Evolutionary conservation across 2,888 invertebrate genomes (phyloP).

Genomic region (Ectropis crepuscularia): DNA sequence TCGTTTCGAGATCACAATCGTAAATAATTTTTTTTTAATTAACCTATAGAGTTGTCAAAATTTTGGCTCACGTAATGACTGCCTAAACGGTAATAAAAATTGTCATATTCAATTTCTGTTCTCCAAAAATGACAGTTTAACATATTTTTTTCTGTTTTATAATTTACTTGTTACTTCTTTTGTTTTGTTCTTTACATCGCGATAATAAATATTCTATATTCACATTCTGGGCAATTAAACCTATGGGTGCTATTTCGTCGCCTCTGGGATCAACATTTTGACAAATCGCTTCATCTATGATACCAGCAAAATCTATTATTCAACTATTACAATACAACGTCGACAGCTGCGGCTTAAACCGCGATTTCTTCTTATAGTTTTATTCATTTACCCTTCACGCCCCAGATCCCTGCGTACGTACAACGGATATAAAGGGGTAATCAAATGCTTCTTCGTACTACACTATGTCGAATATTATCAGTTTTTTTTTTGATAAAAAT

Average conservation of each 20-base stretch:
- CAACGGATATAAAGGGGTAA: constrained; percentile 12
- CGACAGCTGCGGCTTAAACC: constrained; percentile 71
- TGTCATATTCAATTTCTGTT: no score
- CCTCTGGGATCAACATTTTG: constrained; percentile 32
- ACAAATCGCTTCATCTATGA: constrained; percentile 11
- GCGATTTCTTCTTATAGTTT: constrained; percentile 69
- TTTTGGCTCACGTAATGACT: no score
- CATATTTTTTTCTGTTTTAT: no score
- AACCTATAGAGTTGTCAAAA: no score
- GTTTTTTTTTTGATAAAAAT: no score
- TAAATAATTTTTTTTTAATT: no score
- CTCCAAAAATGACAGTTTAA: no score
- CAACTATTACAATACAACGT: constrained; percentile 10
- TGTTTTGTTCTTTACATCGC: no score
- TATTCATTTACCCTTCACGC: constrained; percentile 83
- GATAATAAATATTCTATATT: no score
- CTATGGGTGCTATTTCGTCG: not conserved
- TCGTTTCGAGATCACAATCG: no score
- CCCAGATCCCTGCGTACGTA: constrained; percentile 61
- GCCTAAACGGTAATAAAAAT: no score
- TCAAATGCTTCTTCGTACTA: not conserved
- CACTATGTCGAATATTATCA: not conserved
- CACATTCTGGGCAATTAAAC: not conserved
- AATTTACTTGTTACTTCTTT: no score
- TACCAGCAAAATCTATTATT: constrained; percentile 5